Percentiles rank a stretch among this genome's conserved stretches.
Evolutionary conservation across 53 echinoderm and acorn worm species (phyloP).

Genomic region (Apostichopus leukothele): DNA sequence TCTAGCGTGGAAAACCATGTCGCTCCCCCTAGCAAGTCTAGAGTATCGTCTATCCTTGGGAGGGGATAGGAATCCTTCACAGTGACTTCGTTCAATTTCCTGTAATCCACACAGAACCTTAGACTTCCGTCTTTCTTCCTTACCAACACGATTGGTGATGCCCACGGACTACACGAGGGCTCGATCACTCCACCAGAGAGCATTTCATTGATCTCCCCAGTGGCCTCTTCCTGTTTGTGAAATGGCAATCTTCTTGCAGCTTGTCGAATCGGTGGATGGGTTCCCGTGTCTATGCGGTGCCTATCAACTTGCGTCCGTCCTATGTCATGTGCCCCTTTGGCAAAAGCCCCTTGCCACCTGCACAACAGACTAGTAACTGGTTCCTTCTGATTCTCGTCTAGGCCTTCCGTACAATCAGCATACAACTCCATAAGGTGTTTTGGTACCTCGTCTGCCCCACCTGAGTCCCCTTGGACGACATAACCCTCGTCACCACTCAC

Average conservation of each 20-base stretch:
- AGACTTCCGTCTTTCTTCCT: constrained; percentile 45
- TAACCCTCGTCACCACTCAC: not conserved
- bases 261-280: constrained; percentile 30
- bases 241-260: constrained; percentile 42
- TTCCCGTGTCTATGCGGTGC: constrained; percentile 44
- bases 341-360: constrained; percentile 15
- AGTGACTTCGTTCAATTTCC: constrained; percentile 26
- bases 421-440: constrained; percentile 27
- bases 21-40: constrained; percentile 36
- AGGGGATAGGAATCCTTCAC: constrained; percentile 50
- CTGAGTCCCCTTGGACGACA: not conserved
- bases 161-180: constrained; percentile 41
- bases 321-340: constrained; percentile 20
- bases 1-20: constrained; percentile 44
- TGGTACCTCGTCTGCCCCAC: not conserved
- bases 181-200: constrained; percentile 25
- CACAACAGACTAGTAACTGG: not conserved
- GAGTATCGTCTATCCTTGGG: constrained; percentile 48
- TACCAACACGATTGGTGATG: constrained; percentile 45
- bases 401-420: not conserved
- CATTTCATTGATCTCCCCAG: constrained; percentile 12
- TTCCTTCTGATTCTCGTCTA: constrained; percentile 18
- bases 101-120: constrained; percentile 44
- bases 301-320: constrained; percentile 37
- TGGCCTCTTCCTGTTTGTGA: constrained; percentile 43